Conservation (phyloP, 1,140 invertebrate genomes). For the Drosophila erecta region DNA sequence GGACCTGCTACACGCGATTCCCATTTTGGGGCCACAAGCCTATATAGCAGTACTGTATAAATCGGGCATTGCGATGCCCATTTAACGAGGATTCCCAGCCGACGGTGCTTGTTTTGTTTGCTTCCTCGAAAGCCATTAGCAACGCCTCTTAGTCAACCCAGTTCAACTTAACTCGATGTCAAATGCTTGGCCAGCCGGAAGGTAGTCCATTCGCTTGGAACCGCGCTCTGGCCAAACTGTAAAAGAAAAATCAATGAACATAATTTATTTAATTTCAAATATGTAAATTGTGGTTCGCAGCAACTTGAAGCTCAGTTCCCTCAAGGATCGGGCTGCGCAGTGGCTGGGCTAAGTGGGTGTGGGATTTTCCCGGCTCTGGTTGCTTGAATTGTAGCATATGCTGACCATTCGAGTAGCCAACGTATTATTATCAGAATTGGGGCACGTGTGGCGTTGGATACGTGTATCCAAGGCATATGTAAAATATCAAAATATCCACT, state of each 20-base stretch:
- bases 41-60: background rate
- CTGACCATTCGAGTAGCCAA: background rate
- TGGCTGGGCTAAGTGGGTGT: constrained; percentile 9
- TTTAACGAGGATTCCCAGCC: constrained; percentile 20
- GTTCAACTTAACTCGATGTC: constrained; percentile 28
- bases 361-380: constrained; percentile 2
- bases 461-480: background rate
- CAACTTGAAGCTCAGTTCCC: constrained; percentile 17
- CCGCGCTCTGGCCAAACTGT: background rate
- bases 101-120: constrained; percentile 10
- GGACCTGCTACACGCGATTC: constrained; percentile 29
- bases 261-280: constrained; percentile 45
- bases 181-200: constrained; percentile 37
- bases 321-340: background rate
- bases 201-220: constrained; percentile 6
- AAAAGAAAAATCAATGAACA: constrained; percentile 39
- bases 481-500: background rate
- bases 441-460: background rate
- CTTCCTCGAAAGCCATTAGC: constrained; percentile 59
- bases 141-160: constrained; percentile 71
- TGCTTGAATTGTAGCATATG: constrained; percentile 7
- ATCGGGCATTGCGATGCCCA: constrained; percentile 34
- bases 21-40: constrained; percentile 27
- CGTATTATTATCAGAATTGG: background rate
- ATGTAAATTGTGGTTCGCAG: constrained; percentile 22